Base-by-base conservation (phyloP, 2,113 vertebrate genomes). In the Salvelinus alpinus region DNA sequence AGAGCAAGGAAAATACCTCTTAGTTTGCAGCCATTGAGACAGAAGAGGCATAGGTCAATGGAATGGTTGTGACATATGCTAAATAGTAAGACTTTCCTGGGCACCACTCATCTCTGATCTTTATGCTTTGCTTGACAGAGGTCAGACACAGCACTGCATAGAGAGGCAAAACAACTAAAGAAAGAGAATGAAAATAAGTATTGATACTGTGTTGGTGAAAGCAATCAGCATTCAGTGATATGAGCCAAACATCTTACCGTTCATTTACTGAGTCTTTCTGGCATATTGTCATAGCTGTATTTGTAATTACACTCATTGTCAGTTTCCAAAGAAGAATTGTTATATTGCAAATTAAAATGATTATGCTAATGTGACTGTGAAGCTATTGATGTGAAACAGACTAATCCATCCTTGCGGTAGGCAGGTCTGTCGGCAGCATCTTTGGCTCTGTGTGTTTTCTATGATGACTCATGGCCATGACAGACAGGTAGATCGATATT, bases 401-500 rank as follows among this genome's bases (percentile, higher is more conserved):
- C 82, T 81, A 86, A 76, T 80, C 84, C 70, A 70, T 82, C 77
- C 79, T 84, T 82, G 25, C 18, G 65, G 29, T 16, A 66, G 25
- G 27, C 24, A 66, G 64, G 25, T 27, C 13, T 2, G 1, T 78
- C 81, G 83, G 75, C 81, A 57, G 74, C 78, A 81, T 91, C 78
- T 88, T 80, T 79, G 78, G 69, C 77, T 76, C 16, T 68, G 64
- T 79, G 78, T 77, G 44, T 88, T 88, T 91, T 86, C 81, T 80
- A 81, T 80, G 82, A 76, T 91, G 92, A 90, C 80, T 86, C 88
- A 89, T 75, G 29, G 74, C 9, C 60, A 24, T 89, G 90, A 92
- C 74, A 76, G 91, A 91, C 89, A 84, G 83, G 86, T 81, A 79
- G 90, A 93, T 92, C 89, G 87, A 92, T 92, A 92, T 89, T 93